phyloP scores from a whole-genome alignment of 2,888 invertebrate species.

The Eremobia ochroleuca region DNA sequence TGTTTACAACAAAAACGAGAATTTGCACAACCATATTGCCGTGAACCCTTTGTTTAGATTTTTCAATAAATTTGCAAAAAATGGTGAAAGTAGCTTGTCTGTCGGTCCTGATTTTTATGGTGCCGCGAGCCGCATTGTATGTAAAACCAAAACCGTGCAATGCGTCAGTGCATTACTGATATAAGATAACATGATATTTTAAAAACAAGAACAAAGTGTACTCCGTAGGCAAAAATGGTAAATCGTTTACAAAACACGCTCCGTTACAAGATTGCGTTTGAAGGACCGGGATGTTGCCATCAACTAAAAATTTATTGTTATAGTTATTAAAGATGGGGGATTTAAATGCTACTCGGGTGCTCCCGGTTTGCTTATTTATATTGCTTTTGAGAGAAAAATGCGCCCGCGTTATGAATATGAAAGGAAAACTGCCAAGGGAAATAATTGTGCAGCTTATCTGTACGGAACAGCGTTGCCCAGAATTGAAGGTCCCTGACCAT shows the following conservation, averaged over 20 bases:
- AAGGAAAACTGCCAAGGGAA: constrained; percentile 55
- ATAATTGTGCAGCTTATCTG: constrained; percentile 45
- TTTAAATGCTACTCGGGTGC: constrained; percentile 57
- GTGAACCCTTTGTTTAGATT: constrained; percentile 83
- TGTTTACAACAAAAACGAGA: constrained; percentile 83
- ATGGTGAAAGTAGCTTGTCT: constrained; percentile 80
- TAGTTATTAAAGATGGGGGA: constrained; percentile 60
- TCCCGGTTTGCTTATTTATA: constrained; percentile 49
- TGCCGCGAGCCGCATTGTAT: constrained; percentile 44
- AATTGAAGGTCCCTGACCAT: constrained; percentile 48
- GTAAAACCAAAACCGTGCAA: constrained; percentile 35
- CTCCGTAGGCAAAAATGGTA: constrained; percentile 49
- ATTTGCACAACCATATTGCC: constrained; percentile 89
- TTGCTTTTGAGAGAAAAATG: constrained; percentile 43
- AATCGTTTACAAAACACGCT: constrained; percentile 58
- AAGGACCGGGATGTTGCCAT: constrained; percentile 54
- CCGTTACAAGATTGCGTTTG: constrained; percentile 50
- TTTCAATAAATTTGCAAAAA: constrained; percentile 75
- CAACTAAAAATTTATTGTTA: constrained; percentile 63
- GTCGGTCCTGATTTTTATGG: constrained; percentile 65
- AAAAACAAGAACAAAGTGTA: constrained; percentile 25
- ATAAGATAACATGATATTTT: constrained; percentile 31
- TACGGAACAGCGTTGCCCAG: constrained; percentile 59
- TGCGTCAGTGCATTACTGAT: constrained; percentile 24
- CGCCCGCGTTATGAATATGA: constrained; percentile 44